Conservation (phyloP, 1,140 invertebrate genomes). For the Drosophila ambigua region DNA sequence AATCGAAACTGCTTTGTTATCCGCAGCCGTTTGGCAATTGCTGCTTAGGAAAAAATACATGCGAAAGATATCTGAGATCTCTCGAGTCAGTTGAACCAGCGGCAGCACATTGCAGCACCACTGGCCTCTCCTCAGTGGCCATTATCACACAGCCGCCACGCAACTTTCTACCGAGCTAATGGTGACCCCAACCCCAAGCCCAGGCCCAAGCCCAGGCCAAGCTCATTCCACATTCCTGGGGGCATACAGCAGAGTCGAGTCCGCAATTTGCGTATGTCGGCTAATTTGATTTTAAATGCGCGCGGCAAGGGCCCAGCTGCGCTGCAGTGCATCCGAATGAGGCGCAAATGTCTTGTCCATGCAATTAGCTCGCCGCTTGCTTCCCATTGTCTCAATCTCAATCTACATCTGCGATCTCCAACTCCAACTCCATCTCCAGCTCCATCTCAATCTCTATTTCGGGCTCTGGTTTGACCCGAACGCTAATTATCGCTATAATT, state of each 20-base stretch:
- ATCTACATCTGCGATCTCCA: too few relatives aligned
- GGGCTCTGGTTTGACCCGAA: constrained; percentile 19
- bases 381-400: constrained; percentile 11
- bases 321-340: constrained; percentile 17
- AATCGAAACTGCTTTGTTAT: too few relatives aligned
- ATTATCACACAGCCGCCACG: too few relatives aligned
- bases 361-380: neutral
- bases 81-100: too few relatives aligned
- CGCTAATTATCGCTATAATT: constrained; percentile 27
- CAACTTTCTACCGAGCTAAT: constrained; percentile 6
- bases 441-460: constrained; percentile 3
- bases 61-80: too few relatives aligned
- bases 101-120: too few relatives aligned
- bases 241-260: constrained; percentile 16
- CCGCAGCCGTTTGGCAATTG: too few relatives aligned
- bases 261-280: constrained; percentile 72
- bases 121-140: too few relatives aligned
- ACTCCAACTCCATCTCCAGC: neutral
- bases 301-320: too few relatives aligned
- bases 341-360: constrained; percentile 35
- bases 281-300: constrained; percentile 76
- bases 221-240: constrained; percentile 31
- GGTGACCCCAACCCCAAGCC: constrained; percentile 23
- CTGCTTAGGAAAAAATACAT: too few relatives aligned
- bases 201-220: neutral